These are phyloP conservation scores for Lasiurus borealis DNA, from an alignment of 2,113 vertebrate species.

Conservation along the genomic window DNA sequence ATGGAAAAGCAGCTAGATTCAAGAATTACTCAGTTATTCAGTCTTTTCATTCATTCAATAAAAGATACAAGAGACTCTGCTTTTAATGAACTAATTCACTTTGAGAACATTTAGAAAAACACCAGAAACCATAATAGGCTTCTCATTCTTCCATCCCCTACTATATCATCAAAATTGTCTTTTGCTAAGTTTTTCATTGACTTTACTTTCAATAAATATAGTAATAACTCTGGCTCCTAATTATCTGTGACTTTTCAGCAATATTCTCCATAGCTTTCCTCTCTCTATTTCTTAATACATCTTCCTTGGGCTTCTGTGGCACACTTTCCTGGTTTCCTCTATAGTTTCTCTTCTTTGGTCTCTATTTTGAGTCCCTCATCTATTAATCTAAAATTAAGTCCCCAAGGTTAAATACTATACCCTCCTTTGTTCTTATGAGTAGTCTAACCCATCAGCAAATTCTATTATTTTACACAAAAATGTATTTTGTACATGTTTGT, in stretches of 20 bases:
- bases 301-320: conserved; percentile 28
- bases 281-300: not conserved
- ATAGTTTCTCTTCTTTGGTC: not conserved
- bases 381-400: not conserved
- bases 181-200: conserved; percentile 33
- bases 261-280: not conserved
- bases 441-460: conserved; percentile 4
- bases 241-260: not conserved
- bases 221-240: not conserved
- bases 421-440: not conserved
- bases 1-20: conserved; percentile 23
- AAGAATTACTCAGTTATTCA: conserved; percentile 36
- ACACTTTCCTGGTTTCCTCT: not conserved
- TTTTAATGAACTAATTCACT: conserved; percentile 50
- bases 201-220: conserved; percentile 14
- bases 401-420: not conserved
- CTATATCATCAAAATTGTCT: not conserved
- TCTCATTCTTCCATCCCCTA: not conserved
- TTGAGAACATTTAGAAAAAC: conserved; percentile 51
- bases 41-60: not conserved
- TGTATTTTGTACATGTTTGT: not conserved
- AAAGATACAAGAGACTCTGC: not conserved
- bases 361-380: not conserved
- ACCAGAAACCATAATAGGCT: not conserved
- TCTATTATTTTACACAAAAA: not conserved